Percentiles rank a stretch among this genome's conserved stretches.
These are phyloP conservation scores for Bombyx mori DNA, from an alignment of 1,140 invertebrate species.

Conservation along the genomic window DNA sequence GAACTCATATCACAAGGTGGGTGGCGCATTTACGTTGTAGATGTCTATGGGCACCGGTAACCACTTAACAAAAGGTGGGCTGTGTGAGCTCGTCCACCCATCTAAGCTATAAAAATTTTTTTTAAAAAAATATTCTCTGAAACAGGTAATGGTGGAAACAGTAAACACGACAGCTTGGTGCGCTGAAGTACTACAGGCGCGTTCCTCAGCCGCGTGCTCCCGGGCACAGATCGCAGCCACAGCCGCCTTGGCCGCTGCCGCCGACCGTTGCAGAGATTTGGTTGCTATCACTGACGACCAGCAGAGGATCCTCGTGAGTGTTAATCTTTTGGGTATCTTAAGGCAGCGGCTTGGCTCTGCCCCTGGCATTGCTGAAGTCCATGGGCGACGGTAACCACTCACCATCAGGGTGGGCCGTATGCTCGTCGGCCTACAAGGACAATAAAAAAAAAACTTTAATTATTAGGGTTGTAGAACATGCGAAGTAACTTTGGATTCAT, in stretches of 20 bases:
- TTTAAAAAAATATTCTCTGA: neutral
- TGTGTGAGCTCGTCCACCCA: no score
- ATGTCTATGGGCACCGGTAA: no score
- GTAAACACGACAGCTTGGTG: constrained; percentile 77
- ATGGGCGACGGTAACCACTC: no score
- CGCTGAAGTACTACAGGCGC: constrained; percentile 81
- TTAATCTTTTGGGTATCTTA: neutral
- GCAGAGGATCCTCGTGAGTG: constrained; percentile 84
- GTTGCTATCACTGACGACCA: constrained; percentile 90
- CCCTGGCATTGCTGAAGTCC: no score
- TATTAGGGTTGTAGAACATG: neutral
- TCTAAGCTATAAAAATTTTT: no score
- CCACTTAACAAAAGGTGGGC: no score
- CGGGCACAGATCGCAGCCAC: constrained; percentile 79
- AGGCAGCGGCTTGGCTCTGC: no score
- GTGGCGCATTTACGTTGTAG: no score
- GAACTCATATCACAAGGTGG: no score
- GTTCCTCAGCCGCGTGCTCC: constrained; percentile 76
- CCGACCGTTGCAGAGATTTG: constrained; percentile 87
- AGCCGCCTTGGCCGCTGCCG: constrained; percentile 85
- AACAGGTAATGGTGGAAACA: constrained; percentile 81
- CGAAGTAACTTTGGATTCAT: neutral
- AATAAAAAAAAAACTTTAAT: neutral
- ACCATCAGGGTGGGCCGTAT: no score
- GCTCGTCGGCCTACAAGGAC: no score